Conservation (phyloP, 1,140 invertebrate species). For the Philotrypesis tridentata region DNA sequence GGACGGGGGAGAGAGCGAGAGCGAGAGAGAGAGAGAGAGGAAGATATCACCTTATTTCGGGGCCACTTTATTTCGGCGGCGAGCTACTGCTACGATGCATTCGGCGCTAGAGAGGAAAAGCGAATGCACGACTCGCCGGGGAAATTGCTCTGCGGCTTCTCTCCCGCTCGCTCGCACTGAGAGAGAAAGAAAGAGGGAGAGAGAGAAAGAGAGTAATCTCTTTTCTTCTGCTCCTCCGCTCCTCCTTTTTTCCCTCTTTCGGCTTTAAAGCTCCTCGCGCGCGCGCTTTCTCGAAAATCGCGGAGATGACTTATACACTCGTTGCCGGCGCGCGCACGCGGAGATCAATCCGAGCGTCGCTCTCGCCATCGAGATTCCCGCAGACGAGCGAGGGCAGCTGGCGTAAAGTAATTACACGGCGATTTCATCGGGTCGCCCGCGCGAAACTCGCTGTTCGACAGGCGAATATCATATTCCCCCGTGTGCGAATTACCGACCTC, state of each 20-base stretch:
- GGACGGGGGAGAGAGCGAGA: not conserved
- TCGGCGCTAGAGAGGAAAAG: not conserved
- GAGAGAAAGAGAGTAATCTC: conserved; percentile 1
- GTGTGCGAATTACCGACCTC: conserved; percentile 25
- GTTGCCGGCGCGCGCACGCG: too few species aligned
- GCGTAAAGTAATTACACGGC: conserved; percentile 39
- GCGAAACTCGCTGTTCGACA: conserved; percentile 50
- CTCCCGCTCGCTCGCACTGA: too few species aligned
- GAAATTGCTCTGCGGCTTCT: conserved; percentile 45
- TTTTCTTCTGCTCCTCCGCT: conserved; percentile 18
- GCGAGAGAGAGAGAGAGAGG: not conserved
- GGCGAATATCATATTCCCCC: conserved; percentile 63
- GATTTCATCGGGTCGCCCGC: conserved; percentile 43
- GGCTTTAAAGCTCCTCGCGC: not conserved
- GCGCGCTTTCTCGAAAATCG: not conserved
- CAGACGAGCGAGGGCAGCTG: too few species aligned
- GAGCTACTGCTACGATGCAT: not conserved
- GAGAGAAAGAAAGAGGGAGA: too few species aligned
- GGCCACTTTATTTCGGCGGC: conserved; percentile 36
- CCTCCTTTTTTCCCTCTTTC: not conserved
- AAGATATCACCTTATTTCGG: conserved; percentile 21
- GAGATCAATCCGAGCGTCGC: not conserved
- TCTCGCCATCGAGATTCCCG: too few species aligned
- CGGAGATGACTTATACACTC: not conserved
- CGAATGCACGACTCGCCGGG: conserved; percentile 25